These are phyloP conservation scores for Deilephila elpenor DNA, from an alignment of 2,888 invertebrate species.

Conservation along the genomic window DNA sequence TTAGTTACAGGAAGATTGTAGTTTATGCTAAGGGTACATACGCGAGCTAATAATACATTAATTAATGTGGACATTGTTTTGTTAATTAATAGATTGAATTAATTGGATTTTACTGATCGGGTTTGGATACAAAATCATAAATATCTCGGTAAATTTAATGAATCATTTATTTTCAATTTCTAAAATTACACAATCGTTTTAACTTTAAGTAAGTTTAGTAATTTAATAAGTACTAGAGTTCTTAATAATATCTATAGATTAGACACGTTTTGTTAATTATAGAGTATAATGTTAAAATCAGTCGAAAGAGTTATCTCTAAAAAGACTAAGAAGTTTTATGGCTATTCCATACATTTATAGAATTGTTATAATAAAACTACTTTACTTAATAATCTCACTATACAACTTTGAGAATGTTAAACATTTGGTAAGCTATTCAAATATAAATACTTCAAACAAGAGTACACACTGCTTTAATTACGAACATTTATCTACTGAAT, in stretches of 20 bases:
- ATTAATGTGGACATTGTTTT: neutral
- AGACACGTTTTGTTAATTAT: neutral
- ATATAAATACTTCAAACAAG: no score
- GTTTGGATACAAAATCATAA: neutral
- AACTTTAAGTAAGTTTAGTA: neutral
- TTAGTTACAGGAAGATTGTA: conserved; percentile 58
- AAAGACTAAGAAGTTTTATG: neutral
- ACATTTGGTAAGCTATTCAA: neutral
- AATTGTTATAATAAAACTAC: neutral
- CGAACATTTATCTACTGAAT: no score
- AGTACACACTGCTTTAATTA: no score
- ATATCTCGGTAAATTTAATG: neutral
- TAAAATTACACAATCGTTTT: neutral
- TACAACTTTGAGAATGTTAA: neutral
- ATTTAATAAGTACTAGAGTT: conserved; percentile 10
- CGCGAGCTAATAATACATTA: neutral
- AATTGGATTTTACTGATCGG: neutral
- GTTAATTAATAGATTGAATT: neutral
- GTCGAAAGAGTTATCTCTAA: neutral
- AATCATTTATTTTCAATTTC: conserved; percentile 4
- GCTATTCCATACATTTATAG: neutral
- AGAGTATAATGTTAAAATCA: neutral
- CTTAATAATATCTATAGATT: neutral
- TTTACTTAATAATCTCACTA: neutral
- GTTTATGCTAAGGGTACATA: conserved; percentile 45